Evolutionary conservation across 2,113 vertebrate genomes (phyloP).

Genomic region (Anguilla rostrata): DNA sequence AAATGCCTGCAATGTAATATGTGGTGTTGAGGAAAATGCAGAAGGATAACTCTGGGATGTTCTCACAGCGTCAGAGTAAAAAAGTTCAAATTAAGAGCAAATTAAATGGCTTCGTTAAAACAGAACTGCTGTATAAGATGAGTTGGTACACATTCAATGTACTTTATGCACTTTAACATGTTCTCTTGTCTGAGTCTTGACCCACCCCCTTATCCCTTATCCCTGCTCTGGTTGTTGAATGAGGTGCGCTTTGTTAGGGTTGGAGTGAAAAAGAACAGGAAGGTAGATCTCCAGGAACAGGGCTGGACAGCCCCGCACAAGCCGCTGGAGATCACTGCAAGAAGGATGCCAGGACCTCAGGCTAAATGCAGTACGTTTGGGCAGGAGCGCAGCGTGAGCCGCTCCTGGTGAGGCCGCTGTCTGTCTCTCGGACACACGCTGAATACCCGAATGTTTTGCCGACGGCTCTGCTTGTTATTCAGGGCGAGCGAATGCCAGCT

Average conservation of each 20-base stretch:
- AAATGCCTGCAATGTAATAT: too few relatives aligned
- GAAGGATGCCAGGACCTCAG: neutral
- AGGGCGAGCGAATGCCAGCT: conserved; percentile 60
- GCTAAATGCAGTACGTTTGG: neutral
- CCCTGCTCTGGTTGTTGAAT: too few relatives aligned
- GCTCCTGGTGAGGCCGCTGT: neutral
- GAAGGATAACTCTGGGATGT: neutral
- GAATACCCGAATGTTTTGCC: conserved; percentile 16
- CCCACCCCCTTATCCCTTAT: too few relatives aligned
- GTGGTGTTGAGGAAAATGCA: neutral
- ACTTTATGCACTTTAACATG: neutral
- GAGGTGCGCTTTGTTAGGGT: neutral
- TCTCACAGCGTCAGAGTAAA: neutral
- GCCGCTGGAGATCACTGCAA: neutral
- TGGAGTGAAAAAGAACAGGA: too few relatives aligned
- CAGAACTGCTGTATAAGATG: too few relatives aligned
- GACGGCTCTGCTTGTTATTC: conserved; percentile 47
- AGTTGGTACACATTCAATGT: neutral
- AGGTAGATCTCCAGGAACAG: too few relatives aligned
- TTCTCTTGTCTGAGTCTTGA: neutral
- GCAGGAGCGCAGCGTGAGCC: neutral
- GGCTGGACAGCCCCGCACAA: neutral
- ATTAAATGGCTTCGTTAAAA: too few relatives aligned
- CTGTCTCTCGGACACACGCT: neutral
- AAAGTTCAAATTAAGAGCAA: too few relatives aligned